Conservation (phyloP, 2,797 vertebrate species). For the Neostethus bicornis region DNA sequence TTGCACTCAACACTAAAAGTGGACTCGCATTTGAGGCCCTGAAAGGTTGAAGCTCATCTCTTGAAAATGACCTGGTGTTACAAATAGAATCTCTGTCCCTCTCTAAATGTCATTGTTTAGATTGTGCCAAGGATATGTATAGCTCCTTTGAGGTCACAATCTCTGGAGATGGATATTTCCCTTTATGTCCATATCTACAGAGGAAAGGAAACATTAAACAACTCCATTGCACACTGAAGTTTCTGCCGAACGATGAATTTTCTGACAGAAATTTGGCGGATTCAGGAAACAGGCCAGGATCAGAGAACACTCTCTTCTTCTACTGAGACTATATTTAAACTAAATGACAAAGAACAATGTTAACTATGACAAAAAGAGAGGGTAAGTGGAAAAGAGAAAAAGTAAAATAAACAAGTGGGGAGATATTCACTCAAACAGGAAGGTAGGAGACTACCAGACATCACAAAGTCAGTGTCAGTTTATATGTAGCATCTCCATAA, state of each 20-base stretch:
- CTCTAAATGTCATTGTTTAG: constrained; percentile 81
- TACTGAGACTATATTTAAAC: constrained; percentile 35
- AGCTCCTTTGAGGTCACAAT: constrained; percentile 74
- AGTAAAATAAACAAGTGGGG: constrained; percentile 47
- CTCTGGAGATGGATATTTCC: constrained; percentile 75
- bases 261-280: constrained; percentile 60
- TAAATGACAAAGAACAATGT: constrained; percentile 36
- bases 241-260: constrained; percentile 56
- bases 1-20: constrained; percentile 85
- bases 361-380: constrained; percentile 37
- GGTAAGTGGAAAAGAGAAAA: constrained; percentile 21
- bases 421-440: constrained; percentile 47
- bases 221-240: constrained; percentile 54
- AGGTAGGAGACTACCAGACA: constrained; percentile 42
- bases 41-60: constrained; percentile 67
- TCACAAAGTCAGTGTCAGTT: constrained; percentile 73
- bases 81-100: constrained; percentile 78
- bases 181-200: constrained; percentile 73
- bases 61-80: constrained; percentile 78
- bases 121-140: constrained; percentile 74
- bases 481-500: constrained; percentile 75
- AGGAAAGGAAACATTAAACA: constrained; percentile 79
- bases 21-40: constrained; percentile 76
- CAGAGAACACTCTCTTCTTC: constrained; percentile 29
- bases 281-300: constrained; percentile 55